Percentiles rank a stretch among this genome's conserved stretches.
phyloP scores from a whole-genome alignment of 2,797 vertebrate species.

The Astyanax mexicanus region DNA sequence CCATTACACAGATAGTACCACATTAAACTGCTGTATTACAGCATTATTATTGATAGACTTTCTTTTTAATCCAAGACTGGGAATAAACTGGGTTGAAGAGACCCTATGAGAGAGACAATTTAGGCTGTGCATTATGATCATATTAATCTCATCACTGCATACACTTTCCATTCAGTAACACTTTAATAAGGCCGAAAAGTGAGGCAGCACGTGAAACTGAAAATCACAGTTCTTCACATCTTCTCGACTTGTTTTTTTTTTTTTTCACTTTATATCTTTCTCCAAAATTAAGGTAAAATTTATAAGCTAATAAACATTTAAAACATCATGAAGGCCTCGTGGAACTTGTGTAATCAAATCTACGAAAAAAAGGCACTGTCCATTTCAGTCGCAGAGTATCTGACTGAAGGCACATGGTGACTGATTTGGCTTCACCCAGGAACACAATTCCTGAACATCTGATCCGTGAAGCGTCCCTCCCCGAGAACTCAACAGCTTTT shows the following conservation, averaged over 20 bases:
- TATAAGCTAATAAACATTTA: slow-evolving; percentile 73
- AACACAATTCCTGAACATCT: slow-evolving; percentile 54
- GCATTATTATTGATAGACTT: background rate
- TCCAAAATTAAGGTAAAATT: slow-evolving; percentile 70
- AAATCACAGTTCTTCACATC: slow-evolving; percentile 60
- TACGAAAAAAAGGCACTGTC: slow-evolving; percentile 42
- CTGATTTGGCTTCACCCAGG: slow-evolving; percentile 50
- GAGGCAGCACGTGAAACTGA: slow-evolving; percentile 66
- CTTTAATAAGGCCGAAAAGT: slow-evolving; percentile 65
- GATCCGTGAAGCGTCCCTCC: slow-evolving; percentile 43
- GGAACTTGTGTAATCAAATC: slow-evolving; percentile 53
- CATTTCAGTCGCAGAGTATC: slow-evolving; percentile 2
- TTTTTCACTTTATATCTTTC: slow-evolving; percentile 14
- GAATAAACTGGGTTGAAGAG: background rate
- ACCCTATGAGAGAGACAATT: background rate
- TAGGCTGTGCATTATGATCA: slow-evolving; percentile 9
- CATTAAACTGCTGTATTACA: too few relatives aligned
- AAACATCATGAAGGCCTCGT: slow-evolving; percentile 66
- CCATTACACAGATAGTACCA: background rate
- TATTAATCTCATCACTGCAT: slow-evolving; percentile 60
- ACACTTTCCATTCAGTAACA: slow-evolving; percentile 66
- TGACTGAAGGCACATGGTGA: slow-evolving; percentile 56
- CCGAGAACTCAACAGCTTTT: background rate
- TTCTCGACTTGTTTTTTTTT: background rate
- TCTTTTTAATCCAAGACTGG: slow-evolving; percentile 5